Evolutionary conservation across 35 echinoderm and acorn worm genomes (phyloP).

Genomic region (Diadema setosum): DNA sequence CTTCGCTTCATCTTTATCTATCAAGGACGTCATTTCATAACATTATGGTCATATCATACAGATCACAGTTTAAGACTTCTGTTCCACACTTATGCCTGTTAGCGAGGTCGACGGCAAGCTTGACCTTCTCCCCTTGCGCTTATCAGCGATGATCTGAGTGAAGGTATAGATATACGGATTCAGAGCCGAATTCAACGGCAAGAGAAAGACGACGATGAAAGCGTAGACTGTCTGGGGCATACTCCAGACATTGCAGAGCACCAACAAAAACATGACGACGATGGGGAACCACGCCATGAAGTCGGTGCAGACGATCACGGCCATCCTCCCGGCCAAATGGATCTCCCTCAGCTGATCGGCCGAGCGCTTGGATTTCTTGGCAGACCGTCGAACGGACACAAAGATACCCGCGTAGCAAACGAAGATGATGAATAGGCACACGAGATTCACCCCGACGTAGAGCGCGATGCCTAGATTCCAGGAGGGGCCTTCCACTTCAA

Average conservation of each 20-base stretch:
- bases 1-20: too few relatives aligned
- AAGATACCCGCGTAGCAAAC: background rate
- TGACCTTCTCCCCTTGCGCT: too few relatives aligned
- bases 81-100: too few relatives aligned
- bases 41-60: too few relatives aligned
- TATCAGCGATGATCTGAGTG: background rate
- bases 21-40: too few relatives aligned
- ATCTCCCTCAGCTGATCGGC: background rate
- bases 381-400: background rate
- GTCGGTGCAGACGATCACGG: constrained; percentile 14
- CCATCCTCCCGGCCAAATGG: constrained; percentile 9
- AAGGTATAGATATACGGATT: constrained; percentile 31
- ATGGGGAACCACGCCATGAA: constrained; percentile 23
- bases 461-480: constrained; percentile 9
- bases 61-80: too few relatives aligned
- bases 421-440: constrained; percentile 11
- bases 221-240: constrained; percentile 2
- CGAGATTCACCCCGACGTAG: constrained; percentile 10
- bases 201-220: background rate
- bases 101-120: too few relatives aligned
- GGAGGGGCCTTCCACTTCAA: background rate
- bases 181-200: constrained; percentile 24
- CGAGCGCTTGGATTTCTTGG: background rate
- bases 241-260: background rate
- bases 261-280: constrained; percentile 3